These are phyloP conservation scores for Salpingus planirostris DNA, from an alignment of 2,888 invertebrate species.

Conservation along the genomic window DNA sequence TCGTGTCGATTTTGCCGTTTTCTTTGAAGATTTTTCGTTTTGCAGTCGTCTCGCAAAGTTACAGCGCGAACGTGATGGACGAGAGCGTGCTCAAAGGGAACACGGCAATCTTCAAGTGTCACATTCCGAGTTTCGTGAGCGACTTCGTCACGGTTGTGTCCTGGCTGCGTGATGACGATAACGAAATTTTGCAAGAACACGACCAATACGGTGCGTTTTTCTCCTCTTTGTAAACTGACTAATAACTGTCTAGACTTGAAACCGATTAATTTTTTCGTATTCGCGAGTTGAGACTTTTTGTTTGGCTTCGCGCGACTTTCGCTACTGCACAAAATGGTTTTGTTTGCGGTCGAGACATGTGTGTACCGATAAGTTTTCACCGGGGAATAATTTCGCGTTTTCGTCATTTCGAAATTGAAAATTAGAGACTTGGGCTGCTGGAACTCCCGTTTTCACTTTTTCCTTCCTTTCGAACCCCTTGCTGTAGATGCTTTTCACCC, in stretches of 20 bases:
- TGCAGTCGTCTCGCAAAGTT: slow-evolving; percentile 85
- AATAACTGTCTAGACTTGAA: too few species aligned
- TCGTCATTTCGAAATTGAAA: not conserved
- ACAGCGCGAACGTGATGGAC: slow-evolving; percentile 86
- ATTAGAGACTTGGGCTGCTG: slow-evolving; percentile 11
- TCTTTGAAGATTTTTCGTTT: too few species aligned
- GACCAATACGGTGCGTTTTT: slow-evolving; percentile 31
- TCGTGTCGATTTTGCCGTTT: too few species aligned
- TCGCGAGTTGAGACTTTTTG: too few species aligned
- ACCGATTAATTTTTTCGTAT: too few species aligned
- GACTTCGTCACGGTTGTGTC: slow-evolving; percentile 80
- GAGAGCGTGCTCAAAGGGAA: slow-evolving; percentile 86
- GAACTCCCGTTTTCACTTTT: slow-evolving; percentile 8
- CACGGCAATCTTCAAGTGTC: slow-evolving; percentile 86
- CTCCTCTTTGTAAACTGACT: too few species aligned
- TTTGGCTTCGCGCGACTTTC: too few species aligned
- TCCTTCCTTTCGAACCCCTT: slow-evolving; percentile 3
- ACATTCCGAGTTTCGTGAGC: slow-evolving; percentile 87
- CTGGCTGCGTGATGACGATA: slow-evolving; percentile 75
- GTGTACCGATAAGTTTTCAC: not conserved
- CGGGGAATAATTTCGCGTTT: too few species aligned
- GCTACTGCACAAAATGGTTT: not conserved
- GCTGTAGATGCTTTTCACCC: too few species aligned
- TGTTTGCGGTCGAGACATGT: too few species aligned
- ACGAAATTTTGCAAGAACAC: slow-evolving; percentile 47